Conservation (phyloP, 2,888 invertebrate species). For the Drosophila sordidula region DNA sequence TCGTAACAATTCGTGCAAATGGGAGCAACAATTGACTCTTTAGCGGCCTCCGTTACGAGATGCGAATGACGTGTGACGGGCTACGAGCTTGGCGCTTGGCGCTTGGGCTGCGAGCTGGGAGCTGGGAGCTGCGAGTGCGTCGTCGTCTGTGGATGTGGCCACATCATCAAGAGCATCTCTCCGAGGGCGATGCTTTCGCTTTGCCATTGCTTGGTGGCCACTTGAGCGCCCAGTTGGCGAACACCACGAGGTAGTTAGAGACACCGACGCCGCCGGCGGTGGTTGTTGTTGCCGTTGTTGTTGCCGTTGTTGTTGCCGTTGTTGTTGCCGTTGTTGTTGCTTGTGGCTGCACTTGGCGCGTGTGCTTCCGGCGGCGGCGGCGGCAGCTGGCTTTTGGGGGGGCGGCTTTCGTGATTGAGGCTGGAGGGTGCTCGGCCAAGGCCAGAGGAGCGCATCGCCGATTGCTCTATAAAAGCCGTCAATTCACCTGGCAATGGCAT, state of each 20-base stretch:
- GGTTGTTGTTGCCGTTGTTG: conserved; percentile 16
- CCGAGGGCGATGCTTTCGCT: conserved; percentile 57
- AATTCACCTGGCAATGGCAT: conserved; percentile 47
- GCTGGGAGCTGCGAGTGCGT: no score
- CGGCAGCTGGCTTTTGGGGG: conserved; percentile 23
- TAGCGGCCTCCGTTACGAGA: conserved; percentile 9
- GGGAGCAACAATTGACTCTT: conserved; percentile 41
- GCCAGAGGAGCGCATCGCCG: conserved; percentile 29
- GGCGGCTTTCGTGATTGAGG: conserved; percentile 22
- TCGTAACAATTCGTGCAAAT: conserved; percentile 55
- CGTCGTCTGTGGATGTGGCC: conserved; percentile 15
- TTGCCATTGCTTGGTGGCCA: conserved; percentile 44
- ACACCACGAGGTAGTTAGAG: conserved; percentile 6
- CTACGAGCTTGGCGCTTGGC: conserved; percentile 7
- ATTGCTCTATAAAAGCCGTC: conserved; percentile 65
- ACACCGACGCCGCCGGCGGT: conserved; percentile 10
- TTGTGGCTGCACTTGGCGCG: conserved; percentile 39
- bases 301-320: conserved; percentile 10
- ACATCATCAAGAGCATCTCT: conserved; percentile 36
- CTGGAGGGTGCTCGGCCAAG: conserved; percentile 45
- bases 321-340: conserved; percentile 6
- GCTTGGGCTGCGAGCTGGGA: background rate
- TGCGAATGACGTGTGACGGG: conserved; percentile 22
- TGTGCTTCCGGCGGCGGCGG: conserved; percentile 48
- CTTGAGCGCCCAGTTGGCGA: conserved; percentile 45